phyloP scores from a whole-genome alignment of 2,797 vertebrate genomes.

The Spheniscus humboldti region DNA sequence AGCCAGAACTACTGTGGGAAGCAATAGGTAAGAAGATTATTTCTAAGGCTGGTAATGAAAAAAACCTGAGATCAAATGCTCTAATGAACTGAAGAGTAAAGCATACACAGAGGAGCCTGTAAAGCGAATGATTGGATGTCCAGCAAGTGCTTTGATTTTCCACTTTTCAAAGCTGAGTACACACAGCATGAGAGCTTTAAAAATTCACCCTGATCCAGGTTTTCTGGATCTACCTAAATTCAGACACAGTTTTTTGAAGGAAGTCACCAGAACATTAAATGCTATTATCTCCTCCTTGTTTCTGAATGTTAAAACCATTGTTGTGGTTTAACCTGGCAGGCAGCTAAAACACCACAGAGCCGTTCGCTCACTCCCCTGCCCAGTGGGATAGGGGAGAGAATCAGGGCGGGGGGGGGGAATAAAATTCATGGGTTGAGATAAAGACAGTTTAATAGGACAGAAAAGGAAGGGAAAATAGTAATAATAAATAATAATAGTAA shows the following conservation, averaged over 20 bases:
- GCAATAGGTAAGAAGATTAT: background rate
- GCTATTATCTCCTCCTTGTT: background rate
- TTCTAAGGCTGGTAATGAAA: background rate
- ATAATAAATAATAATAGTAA: too few species aligned
- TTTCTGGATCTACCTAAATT: background rate
- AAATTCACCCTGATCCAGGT: background rate
- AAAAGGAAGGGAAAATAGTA: too few species aligned
- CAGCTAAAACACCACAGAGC: too few species aligned
- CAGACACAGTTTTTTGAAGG: background rate
- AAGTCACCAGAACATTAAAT: background rate
- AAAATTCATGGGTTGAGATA: too few species aligned
- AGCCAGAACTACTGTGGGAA: background rate
- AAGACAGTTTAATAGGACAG: too few species aligned
- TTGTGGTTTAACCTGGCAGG: too few species aligned
- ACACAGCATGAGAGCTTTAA: background rate
- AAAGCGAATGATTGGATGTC: background rate
- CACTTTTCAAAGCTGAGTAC: background rate
- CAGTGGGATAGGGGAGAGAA: too few species aligned
- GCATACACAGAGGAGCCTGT: background rate
- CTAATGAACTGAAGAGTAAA: background rate
- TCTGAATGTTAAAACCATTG: background rate
- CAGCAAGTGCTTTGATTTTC: background rate
- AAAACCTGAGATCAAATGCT: background rate
- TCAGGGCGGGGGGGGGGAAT: too few species aligned
- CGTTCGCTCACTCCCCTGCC: too few species aligned